Base-by-base conservation (phyloP, 2,797 vertebrate genomes). In the Dicrostonyx torquatus region DNA sequence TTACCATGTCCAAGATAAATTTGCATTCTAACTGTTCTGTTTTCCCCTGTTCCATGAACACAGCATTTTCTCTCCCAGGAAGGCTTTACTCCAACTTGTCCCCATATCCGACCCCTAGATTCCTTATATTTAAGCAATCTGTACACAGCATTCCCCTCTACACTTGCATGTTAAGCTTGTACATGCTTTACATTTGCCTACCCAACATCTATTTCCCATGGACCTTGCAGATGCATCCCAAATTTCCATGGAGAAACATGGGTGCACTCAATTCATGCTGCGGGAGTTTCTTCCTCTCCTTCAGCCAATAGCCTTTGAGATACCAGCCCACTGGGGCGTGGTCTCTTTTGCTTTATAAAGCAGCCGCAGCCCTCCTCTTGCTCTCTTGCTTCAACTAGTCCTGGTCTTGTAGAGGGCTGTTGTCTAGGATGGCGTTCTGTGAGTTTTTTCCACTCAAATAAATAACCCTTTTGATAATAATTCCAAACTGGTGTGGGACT, bases 1-100 rank as follows among this genome's bases (percentile, higher is more conserved):
- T 62, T 5, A 43, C 40, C 37, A 73, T 84, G 73, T 90, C 55
- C n/a, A 94, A 66, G 80, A 88, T 55, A 50, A 60, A 88, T 93
- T 92, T 82, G 62, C 18, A 24, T 86, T 75, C 73, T 86, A 55
- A 77, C 73, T 34, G 43, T 31, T 77, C 55, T 91, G 53, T 45
- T 62, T 29, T 60, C 29, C 9, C 43, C 18, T 93, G 48, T 48
- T 88, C 24, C 31, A 2, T 50, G 7, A 90, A 55, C 31, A 66
- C 9, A 83, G 37, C 22, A 53, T 91, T 85, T 89, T 53, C 72
- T 55, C 7, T 20, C 20, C 0, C 55, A 24, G 77, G 68, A 17
- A 82, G 14, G 18, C 14, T 94, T 92, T 66, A 85, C 2, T 77
- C 62, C 24, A 80, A 10, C 6, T 64, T 45, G 15, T 50, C 9